Percentiles rank a stretch among this genome's conserved stretches.
These are phyloP conservation scores for Triplophysa rosa DNA, from an alignment of 2,113 vertebrate species.

Conservation along the genomic window DNA sequence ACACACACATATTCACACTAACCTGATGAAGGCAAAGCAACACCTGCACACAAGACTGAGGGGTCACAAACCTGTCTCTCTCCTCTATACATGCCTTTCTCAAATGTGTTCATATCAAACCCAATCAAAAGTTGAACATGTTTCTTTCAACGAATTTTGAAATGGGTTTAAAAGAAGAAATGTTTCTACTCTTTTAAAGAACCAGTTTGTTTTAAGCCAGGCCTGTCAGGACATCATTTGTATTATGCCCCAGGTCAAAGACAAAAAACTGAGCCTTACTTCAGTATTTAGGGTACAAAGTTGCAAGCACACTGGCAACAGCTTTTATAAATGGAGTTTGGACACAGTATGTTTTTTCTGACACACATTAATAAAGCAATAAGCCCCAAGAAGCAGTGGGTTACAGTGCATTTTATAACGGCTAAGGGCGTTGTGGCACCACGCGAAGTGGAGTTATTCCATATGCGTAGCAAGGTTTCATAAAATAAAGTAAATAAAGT, in stretches of 20 bases:
- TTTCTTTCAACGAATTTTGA: neutral
- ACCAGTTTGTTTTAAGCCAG: neutral
- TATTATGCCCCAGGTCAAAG: too few species aligned
- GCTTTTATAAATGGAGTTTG: too few species aligned
- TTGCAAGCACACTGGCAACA: neutral
- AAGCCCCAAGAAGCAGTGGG: too few species aligned
- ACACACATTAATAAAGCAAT: neutral
- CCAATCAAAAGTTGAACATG: neutral
- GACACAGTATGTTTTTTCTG: too few species aligned
- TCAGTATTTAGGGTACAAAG: neutral
- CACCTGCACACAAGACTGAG: neutral
- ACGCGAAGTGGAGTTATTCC: too few species aligned
- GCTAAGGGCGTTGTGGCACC: too few species aligned
- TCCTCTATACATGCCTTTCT: neutral
- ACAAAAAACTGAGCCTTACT: neutral
- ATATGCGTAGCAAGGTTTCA: too few species aligned
- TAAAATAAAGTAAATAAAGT: too few species aligned
- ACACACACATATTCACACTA: slow-evolving; percentile 6
- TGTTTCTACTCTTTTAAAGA: neutral
- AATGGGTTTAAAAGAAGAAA: neutral
- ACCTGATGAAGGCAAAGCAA: neutral
- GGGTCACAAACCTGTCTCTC: neutral
- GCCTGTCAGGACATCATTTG: neutral
- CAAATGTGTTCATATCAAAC: neutral
- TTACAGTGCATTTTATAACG: too few species aligned